Evolutionary conservation across 2,888 invertebrate species (phyloP).

Genomic region (Gonocerus acuteangulatus): DNA sequence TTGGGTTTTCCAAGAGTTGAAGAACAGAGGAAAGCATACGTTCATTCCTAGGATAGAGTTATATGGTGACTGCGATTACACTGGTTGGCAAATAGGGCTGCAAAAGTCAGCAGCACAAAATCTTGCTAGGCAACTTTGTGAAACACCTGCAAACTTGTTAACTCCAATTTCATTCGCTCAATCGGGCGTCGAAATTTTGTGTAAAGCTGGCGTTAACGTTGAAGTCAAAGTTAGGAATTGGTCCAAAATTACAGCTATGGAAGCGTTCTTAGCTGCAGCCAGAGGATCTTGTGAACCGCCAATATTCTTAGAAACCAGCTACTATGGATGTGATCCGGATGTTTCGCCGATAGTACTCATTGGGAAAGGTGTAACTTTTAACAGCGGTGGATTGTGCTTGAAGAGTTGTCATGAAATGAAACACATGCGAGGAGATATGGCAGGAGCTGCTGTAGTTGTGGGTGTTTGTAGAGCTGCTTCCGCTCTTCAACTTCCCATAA

Average conservation of each 20-base stretch:
- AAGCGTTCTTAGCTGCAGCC: conserved; percentile 66
- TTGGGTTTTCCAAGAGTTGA: conserved; percentile 65
- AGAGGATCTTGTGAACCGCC: conserved; percentile 72
- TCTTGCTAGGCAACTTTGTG: conserved; percentile 65
- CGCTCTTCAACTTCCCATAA: conserved; percentile 59
- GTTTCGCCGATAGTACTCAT: conserved; percentile 65
- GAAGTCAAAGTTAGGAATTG: conserved; percentile 61
- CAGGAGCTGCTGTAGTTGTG: conserved; percentile 71
- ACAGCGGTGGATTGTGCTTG: conserved; percentile 66
- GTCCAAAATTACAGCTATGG: conserved; percentile 72
- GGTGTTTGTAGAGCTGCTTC: conserved; percentile 64
- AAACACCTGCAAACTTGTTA: conserved; percentile 70
- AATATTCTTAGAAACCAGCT: conserved; percentile 68
- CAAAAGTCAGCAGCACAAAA: conserved; percentile 72
- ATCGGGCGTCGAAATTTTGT: conserved; percentile 52
- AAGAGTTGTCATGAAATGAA: conserved; percentile 56
- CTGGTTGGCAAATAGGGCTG: conserved; percentile 64
- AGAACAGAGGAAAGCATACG: conserved; percentile 43
- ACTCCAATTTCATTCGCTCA: conserved; percentile 72
- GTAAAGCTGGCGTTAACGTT: conserved; percentile 53
- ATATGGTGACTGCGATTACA: conserved; percentile 57
- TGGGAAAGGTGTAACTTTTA: conserved; percentile 60
- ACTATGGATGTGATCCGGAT: conserved; percentile 52
- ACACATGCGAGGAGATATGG: conserved; percentile 76
- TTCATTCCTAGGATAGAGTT: conserved; percentile 48